phyloP scores from a whole-genome alignment of 1,140 invertebrate species.

The Planococcus citri region DNA sequence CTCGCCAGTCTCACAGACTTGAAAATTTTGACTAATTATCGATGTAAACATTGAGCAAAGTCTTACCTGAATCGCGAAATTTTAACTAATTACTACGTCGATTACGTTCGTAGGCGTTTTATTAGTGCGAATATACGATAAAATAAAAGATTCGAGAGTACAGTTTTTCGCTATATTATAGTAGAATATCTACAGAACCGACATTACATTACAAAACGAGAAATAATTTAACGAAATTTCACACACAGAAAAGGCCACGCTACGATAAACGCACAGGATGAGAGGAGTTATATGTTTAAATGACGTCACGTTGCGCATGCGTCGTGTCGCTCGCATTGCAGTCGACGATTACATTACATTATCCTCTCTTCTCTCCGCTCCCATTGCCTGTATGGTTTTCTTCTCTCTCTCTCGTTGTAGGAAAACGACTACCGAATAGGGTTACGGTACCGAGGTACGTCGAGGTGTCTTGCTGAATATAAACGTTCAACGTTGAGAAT shows the following conservation, averaged over 20 bases:
- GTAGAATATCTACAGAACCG: no score
- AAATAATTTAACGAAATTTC: neutral
- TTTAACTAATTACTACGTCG: no score
- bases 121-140: no score
- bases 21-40: no score
- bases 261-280: slow-evolving; percentile 2
- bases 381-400: no score
- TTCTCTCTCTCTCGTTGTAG: neutral
- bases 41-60: no score
- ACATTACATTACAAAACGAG: neutral
- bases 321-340: neutral
- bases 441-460: no score
- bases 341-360: neutral
- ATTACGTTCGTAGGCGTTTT: no score
- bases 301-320: slow-evolving; percentile 1
- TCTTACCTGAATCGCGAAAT: neutral
- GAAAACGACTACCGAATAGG: neutral
- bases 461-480: no score
- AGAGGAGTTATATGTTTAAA: neutral
- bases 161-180: neutral
- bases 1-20: no score
- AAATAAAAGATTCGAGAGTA: no score
- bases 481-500: no score
- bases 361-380: neutral
- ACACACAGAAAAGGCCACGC: slow-evolving; percentile 5